Evolutionary conservation across 2,113 vertebrate species (phyloP), one percentile per base, ranked within the genome.

Genomic region (Misgurnus anguillicaudatus): DNA sequence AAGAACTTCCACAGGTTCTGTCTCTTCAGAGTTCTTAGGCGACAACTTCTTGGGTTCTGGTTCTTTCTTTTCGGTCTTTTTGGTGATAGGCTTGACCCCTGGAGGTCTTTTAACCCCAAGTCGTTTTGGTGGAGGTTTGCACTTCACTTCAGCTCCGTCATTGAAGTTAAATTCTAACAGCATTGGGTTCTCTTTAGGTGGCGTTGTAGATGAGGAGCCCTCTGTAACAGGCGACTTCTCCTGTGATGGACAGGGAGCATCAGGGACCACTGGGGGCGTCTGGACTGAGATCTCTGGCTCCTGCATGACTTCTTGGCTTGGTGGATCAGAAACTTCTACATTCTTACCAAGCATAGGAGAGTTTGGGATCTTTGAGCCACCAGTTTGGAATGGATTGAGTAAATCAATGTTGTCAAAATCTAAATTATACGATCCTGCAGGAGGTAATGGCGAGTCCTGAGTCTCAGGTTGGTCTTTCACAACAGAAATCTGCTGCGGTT

Each of bases 131-230:
- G 89, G 93, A 1, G 87, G 91, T 13, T 92, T 94, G 80, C 21
- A 65, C 80, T 85, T 83, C 61, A 91, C 68, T n/a, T 90, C 66
- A 0, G 17, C 9, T 0, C 77, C 84, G 5, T 94, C 92, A 2
- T 89, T 88, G 36, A 95, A 95, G 80, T 93, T 93, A 82, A 95
- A 94, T 83, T 96, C 96, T 0, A 96, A 87, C 81, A 90, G 91
- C 51, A 94, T 5, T 0, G 91, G 87, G 60, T 79, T 87, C 1
- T 79, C 51, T 38, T 87, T 90, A 19, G 9, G 21, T 6, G 78
- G 68, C 13, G 78, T 75, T 19, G 42, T 41, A 36, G 82, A 9
- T 10, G 76, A 4, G 24, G 70, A 17, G 55, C 31, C 38, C n/a
- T 62, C 67, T 1, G 42, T 71, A 11, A 14, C 31, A 1, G 36